Evolutionary conservation across 2,888 invertebrate species (phyloP), one percentile per base, ranked within the genome.

Genomic region (Lochmaea crataegi): DNA sequence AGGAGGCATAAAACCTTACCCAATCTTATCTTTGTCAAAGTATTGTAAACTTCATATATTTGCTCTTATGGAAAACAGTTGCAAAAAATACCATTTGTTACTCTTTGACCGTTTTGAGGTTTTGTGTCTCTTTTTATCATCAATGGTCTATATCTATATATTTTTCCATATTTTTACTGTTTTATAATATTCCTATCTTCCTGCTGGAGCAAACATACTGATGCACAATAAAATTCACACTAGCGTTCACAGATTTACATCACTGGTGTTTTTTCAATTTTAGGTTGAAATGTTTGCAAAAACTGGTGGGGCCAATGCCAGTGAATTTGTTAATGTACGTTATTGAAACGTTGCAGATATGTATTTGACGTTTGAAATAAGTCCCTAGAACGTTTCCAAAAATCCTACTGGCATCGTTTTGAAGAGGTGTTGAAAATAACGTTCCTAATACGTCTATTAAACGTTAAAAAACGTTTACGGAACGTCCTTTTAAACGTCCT

Each of bases 181-280:
- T 41, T 41, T 41, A 9, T 41, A 41, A 41, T 9, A 41, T 41
- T 41, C 41, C 41, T 41, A 41, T 6, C 41, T 45, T 45, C 45
- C 45, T 45, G 45, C 12, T n/a, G n/a, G n/a, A n/a, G n/a, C n/a
- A n/a, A n/a, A n/a, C n/a, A n/a, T n/a, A n/a, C n/a, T n/a, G n/a
- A n/a, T n/a, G n/a, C n/a, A n/a, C n/a, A n/a, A n/a, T n/a, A n/a
- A n/a, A n/a, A n/a, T n/a, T n/a, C n/a, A 45, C 12, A 11, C 45
- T 45, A 45, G 45, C 45, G 45, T 45, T 45, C 12, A 45, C 45
- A 45, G 45, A 45, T 45, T 45, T 45, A 45, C 7, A 45, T 45
- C 45, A 45, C 45, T 45, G 45, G 45, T 45, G 45, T 45, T 45
- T 45, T 45, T 45, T 45, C n/a, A n/a, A n/a, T 45, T 45, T 45